phyloP scores from a whole-genome alignment of 1,140 invertebrate species.

The Musca vetustissima region DNA sequence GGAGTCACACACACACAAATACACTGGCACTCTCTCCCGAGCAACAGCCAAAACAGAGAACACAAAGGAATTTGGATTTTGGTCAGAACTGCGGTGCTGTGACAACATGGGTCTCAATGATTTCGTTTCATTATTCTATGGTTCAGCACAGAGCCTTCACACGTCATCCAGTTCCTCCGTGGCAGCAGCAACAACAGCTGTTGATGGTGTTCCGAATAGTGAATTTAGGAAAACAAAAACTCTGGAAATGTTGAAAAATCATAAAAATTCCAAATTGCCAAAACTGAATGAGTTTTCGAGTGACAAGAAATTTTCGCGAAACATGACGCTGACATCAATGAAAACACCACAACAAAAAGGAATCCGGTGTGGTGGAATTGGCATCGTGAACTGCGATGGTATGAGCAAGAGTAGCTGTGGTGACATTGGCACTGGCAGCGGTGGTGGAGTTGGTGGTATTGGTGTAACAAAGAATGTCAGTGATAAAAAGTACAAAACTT shows the following conservation, averaged over 20 bases:
- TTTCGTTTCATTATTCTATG: constrained; percentile 51
- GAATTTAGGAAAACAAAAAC: constrained; percentile 8
- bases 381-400: background rate
- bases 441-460: background rate
- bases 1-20: background rate
- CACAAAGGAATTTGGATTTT: background rate
- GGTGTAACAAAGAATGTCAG: background rate
- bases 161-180: constrained; percentile 22
- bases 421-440: background rate
- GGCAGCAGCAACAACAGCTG: constrained; percentile 19
- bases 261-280: constrained; percentile 50
- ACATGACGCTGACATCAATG: constrained; percentile 28
- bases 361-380: constrained; percentile 2
- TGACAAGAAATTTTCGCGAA: constrained; percentile 45
- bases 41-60: too few relatives aligned
- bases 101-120: constrained; percentile 49
- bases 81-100: background rate
- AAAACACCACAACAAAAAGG: constrained; percentile 28
- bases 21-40: background rate
- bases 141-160: constrained; percentile 51
- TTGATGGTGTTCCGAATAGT: constrained; percentile 5
- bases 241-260: constrained; percentile 54
- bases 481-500: constrained; percentile 4
- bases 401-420: background rate
- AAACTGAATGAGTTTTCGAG: constrained; percentile 45